Base-by-base conservation (phyloP, 2,797 vertebrate species). In the Sebastes kiyomatsui region DNA sequence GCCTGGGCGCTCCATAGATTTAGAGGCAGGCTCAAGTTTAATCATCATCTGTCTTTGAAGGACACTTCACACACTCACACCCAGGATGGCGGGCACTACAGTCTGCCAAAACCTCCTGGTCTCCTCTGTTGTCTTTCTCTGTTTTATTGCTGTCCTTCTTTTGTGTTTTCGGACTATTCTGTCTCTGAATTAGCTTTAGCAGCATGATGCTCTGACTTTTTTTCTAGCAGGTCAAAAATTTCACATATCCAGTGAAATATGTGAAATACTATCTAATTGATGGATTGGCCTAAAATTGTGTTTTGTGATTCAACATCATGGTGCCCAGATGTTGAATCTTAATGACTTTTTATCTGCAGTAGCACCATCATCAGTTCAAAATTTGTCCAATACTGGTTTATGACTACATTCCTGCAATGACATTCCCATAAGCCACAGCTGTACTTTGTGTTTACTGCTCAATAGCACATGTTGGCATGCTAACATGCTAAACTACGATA, bases 41-140 rank as follows among this genome's bases (percentile, higher is more conserved):
- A 84, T 88, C 81, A 60, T 76, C 69, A n/a, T 86, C 79, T 49
- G 70, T 55, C 69, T 85, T 38, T 79, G 81, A 80, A 77, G 81
- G 85, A 88, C 81, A 84, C 61, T 60, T 88, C 66, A 74, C 84
- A 82, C 80, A 58, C 72, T 80, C 72, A 67, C 60, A 74, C 46
- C 12, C 30, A 67, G 67, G 46, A 79, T 30, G 72, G 42, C 7
- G 5, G 66, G 22, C 69, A 35, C 25, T 30, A 5, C n/a, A 2
- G 25, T 6, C 71, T 60, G 27, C 72, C 68, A 73, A 66, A 72
- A 52, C 32, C 49, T 75, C 68, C 42, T 4, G 1, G 5, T 59
- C 65, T 66, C 56, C 52, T 56, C 69, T 25, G 22, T 18, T 56
- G 38, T 61, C 49, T 72, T 59, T 62, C 72, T 77, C 61, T 72